Conservation (phyloP, 2,113 vertebrate species). For the Dissostichus mawsoni region DNA sequence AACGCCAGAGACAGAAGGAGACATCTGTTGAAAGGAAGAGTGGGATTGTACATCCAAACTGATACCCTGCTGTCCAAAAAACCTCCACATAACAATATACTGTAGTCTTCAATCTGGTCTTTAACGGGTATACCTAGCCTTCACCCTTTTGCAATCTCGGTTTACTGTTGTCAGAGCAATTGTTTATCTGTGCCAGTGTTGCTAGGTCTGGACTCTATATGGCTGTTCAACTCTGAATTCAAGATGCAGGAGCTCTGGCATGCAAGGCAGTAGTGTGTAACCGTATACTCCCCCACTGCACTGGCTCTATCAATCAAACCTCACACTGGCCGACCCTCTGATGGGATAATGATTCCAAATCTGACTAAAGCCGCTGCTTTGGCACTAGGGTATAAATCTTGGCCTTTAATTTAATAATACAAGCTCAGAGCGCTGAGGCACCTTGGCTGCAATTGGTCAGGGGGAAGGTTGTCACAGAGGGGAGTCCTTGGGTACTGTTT, state of each 20-base stretch:
- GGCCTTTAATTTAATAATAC: constrained; percentile 71
- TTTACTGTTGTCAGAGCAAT: constrained; percentile 57
- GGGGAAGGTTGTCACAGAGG: constrained; percentile 49
- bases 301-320: constrained; percentile 70
- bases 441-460: constrained; percentile 56
- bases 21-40: not conserved
- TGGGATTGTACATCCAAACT: constrained; percentile 9
- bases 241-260: constrained; percentile 52
- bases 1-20: not conserved
- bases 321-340: constrained; percentile 59
- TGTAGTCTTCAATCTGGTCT: constrained; percentile 21
- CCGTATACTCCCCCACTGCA: constrained; percentile 57
- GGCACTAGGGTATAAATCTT: constrained; percentile 73
- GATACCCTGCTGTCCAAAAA: constrained; percentile 13
- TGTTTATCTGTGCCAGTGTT: constrained; percentile 58
- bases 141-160: constrained; percentile 6
- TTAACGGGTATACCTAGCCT: constrained; percentile 11
- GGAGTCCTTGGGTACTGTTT: constrained; percentile 61
- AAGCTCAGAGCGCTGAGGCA: constrained; percentile 49
- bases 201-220: constrained; percentile 52
- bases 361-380: constrained; percentile 71
- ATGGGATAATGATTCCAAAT: constrained; percentile 79
- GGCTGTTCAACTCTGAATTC: constrained; percentile 56
- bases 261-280: constrained; percentile 62
- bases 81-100: constrained; percentile 10